Evolutionary conservation across 1,140 invertebrate genomes (phyloP), one percentile per base, ranked within the genome.

Genomic region (Panonychus citri): DNA sequence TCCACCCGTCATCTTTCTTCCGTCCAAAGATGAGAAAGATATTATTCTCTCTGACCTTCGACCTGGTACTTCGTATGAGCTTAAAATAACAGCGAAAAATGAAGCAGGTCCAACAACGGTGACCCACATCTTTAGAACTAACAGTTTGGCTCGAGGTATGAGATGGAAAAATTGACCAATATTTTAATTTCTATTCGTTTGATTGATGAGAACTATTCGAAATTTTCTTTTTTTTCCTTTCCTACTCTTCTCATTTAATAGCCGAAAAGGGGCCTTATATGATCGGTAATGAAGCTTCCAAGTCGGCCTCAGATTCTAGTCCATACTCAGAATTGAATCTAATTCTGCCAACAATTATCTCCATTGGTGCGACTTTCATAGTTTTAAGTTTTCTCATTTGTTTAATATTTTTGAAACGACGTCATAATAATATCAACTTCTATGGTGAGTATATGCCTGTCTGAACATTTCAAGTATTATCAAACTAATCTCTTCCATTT

Each of bases 101-200:
- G 86, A 89, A 67, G 88, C 88, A 0, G 89, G 89, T 0, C 82
- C 81, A 50, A 85, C 84, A 0, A 78, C 81, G 42, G 82, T 81
- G 0, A 72, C 84, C n/a, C 88, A 91, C 65, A 83, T 85, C 59
- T 80, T 82, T 66, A 74, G 71, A 37, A 82, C 80, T 13, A 68
- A 77, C 39, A 12, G 1, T 15, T 13, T 37, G 34, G 15, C 19
- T 17, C 30, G 25, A 54, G 52, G 52, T 54, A 50, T 24, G 5
- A 10, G 5, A 46, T 10, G 5, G 5, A 34, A 7, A 34, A 34
- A 34, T 34, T 34, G n/a, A 24, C 5, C n/a, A 34, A 34, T 34
- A 34, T 12, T 34, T 34, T 34, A 34, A 34, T 34, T 34, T n/a
- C n/a, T n/a, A n/a, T n/a, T n/a, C n/a, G n/a, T n/a, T n/a, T n/a